Evolutionary conservation across 2,888 invertebrate genomes (phyloP), one percentile per base, ranked within the genome.

Genomic region (Agapetus fuscipes): DNA sequence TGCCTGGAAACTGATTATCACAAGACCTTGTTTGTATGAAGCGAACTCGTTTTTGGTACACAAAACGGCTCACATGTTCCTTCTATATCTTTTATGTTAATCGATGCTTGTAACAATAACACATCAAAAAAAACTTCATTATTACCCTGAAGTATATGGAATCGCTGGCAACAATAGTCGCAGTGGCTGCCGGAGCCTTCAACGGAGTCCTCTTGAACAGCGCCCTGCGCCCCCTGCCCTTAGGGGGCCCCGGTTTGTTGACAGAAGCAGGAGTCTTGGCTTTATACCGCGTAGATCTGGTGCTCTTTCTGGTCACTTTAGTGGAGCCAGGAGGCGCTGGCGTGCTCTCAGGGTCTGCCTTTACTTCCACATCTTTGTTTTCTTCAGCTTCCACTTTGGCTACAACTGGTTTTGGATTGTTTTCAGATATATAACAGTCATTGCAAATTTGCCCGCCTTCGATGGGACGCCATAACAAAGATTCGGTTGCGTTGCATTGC

Each of bases 131-230:
- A 9, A 20, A 9, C 4, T 20, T 37, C 27, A 9, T 34, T 28
- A 15, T 26, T 61, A 78, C 80, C 64, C 83, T 80, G 57, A 79
- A 76, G 61, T 86, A 90, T 14, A 87, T 71, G 52, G 77, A 81
- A 42, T 85, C 80, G 48, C 84, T 84, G 4, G 87, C 85, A 7
- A 86, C 78, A 1, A 85, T 80, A 13, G 87, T 85, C 0, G 89
- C 83, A 11, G 86, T 83, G 7, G 87, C 77, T 1, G 77, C 72
- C 0, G 89, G 87, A 1, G 89, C 84, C 60, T 86, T 88, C 3
- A 83, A 71, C 0, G 88, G 86, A 15, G 74, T 76, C 52, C 83
- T 79, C 58, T 87, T 87, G 54, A 86, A 84, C 40, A 89, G 73
- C 36, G 80, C 75, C 44, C 90, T 66, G 2, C 90, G 71, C 11